Base-by-base conservation (phyloP, 2,797 vertebrate genomes). In the Sebastes flavidus region DNA sequence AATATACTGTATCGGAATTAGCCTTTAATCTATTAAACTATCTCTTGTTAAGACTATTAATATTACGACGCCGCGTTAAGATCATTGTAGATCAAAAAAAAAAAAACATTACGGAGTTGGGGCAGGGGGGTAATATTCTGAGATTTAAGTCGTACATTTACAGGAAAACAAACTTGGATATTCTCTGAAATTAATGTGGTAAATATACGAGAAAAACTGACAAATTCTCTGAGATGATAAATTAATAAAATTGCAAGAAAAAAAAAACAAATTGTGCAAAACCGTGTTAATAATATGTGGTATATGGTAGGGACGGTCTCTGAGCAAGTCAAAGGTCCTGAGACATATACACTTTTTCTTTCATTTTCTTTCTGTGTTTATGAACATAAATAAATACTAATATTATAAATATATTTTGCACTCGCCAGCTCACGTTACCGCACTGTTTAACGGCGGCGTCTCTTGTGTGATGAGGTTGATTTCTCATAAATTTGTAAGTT, bases 51-150 rank as follows among this genome's bases (percentile, higher is more conserved):
- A 59, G 16, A 11, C 1, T 16, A 11, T 52, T 52, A 52, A 46
- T 18, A 46, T 0, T 46, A 8, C 6, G 16, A 46, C 0, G 42
- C 6, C 14, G 1, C 0, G 0, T 46, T 46, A 18, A 0, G 42
- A 46, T 0, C 42, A 46, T 18, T 46, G 0, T 46, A 46, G 42
- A 46, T 46, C 0, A 16, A 7, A 16, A 42, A 16, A 5, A 2
- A 1, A 3, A 3, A 1, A 46, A 0, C 42, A 6, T 46, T 18
- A 46, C 14, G 6, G 14, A 46, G 38, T 16, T 16, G 38, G 2
- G 5, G 38, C 13, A 42, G 42, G 6, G 1, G 14, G 14, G 14
- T 3, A 0, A 46, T 46, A 46, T 49, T 49, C 46, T 20, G 2
- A 20, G 46, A 52, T 52, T 20, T 0, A 49, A 49, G 16, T 49